Conservation (phyloP, 1,140 invertebrate genomes). For the Microplitis mediator region DNA sequence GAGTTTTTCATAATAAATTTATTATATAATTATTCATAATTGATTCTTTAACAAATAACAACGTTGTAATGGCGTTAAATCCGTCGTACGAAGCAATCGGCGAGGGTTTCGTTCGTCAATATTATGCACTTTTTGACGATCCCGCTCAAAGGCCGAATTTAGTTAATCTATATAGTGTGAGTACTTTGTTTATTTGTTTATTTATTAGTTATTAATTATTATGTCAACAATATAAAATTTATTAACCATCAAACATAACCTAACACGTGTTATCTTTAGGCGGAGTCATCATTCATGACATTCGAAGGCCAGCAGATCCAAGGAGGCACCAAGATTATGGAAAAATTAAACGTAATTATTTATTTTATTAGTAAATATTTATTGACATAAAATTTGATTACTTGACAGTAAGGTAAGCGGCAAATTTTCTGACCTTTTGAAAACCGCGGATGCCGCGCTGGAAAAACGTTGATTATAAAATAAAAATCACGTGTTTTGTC, state of each 20-base stretch:
- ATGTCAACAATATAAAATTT: not conserved
- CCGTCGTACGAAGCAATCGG: constrained; percentile 89
- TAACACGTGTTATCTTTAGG: constrained; percentile 65
- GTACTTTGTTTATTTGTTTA: constrained; percentile 52
- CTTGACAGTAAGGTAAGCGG: not conserved
- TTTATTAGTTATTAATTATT: constrained; percentile 25
- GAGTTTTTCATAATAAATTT: constrained; percentile 9
- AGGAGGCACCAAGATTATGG: constrained; percentile 90
- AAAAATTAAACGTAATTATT: constrained; percentile 86
- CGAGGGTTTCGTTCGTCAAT: constrained; percentile 91
- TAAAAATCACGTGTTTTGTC: too few relatives aligned
- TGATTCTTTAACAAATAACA: constrained; percentile 30
- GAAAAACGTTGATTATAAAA: too few relatives aligned
- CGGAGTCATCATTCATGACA: constrained; percentile 91
- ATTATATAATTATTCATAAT: constrained; percentile 14
- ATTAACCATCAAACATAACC: constrained; percentile 30
- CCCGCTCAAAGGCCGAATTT: constrained; percentile 78
- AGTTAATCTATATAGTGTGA: constrained; percentile 91
- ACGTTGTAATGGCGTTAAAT: constrained; percentile 76
- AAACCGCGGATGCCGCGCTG: too few relatives aligned
- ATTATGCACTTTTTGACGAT: constrained; percentile 91
- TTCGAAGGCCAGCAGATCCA: constrained; percentile 93
- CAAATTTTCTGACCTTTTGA: too few relatives aligned
- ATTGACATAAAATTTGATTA: not conserved
- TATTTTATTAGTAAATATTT: not conserved